Percentiles rank a stretch among this genome's conserved stretches.
phyloP scores from a whole-genome alignment of 2,888 invertebrate species.

The Nasonia oneida region DNA sequence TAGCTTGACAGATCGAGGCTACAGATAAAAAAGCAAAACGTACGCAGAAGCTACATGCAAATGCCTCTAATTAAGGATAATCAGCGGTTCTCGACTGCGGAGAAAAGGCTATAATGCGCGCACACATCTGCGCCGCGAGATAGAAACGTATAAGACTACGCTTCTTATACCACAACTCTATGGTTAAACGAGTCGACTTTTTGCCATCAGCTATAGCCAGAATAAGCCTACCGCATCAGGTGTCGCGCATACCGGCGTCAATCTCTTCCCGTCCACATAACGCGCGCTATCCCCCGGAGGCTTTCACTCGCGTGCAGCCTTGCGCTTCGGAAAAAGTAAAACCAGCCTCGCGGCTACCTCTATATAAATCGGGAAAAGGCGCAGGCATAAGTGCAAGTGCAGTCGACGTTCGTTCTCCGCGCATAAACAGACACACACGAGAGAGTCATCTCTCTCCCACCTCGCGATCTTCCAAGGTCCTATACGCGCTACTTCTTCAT shows the following conservation, averaged over 20 bases:
- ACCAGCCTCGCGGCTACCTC: neutral
- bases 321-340: neutral
- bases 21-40: neutral
- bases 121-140: neutral
- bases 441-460: slow-evolving; percentile 1
- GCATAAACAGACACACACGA: too few species aligned
- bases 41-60: neutral
- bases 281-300: neutral
- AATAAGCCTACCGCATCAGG: neutral
- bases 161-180: neutral
- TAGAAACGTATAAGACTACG: neutral
- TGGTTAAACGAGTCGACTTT: neutral
- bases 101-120: neutral
- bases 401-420: neutral
- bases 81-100: neutral
- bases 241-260: neutral
- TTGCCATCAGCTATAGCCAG: neutral
- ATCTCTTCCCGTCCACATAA: neutral
- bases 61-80: neutral
- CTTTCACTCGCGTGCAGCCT: neutral
- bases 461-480: slow-evolving; percentile 10
- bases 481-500: neutral
- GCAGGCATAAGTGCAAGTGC: neutral
- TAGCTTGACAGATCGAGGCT: neutral
- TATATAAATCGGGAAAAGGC: neutral